phyloP scores from a whole-genome alignment of 2,797 vertebrate species.

The Schizopygopsis pylzovi region DNA sequence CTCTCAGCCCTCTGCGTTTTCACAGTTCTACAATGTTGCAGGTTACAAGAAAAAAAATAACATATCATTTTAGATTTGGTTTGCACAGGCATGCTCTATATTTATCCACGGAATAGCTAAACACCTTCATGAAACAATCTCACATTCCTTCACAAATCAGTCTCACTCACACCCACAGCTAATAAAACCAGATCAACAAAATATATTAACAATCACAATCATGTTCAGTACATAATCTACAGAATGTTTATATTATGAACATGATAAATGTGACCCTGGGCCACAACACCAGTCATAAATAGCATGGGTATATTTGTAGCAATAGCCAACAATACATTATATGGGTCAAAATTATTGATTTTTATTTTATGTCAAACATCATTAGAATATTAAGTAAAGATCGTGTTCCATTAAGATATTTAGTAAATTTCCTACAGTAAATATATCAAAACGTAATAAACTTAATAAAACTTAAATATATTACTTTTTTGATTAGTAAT shows the following conservation, averaged over 20 bases:
- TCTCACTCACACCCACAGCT: not conserved
- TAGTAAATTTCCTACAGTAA: too few species aligned
- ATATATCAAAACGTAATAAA: too few species aligned
- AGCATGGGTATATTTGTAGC: too few species aligned
- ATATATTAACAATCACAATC: not conserved
- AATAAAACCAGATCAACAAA: not conserved
- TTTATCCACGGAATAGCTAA: not conserved
- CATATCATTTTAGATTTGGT: slow-evolving; percentile 42
- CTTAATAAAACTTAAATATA: too few species aligned
- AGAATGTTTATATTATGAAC: not conserved
- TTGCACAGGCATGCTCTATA: not conserved
- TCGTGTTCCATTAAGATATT: too few species aligned
- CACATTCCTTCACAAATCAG: not conserved
- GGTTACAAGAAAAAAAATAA: slow-evolving; percentile 46
- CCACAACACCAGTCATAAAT: too few species aligned
- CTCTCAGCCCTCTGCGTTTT: slow-evolving; percentile 48
- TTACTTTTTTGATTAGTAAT: too few species aligned
- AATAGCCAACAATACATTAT: too few species aligned
- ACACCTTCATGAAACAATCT: slow-evolving; percentile 2
- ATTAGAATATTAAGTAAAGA: too few species aligned
- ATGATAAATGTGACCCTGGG: not conserved
- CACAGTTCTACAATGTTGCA: slow-evolving; percentile 37
- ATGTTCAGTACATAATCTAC: not conserved
- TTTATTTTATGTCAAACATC: too few species aligned
- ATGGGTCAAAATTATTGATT: too few species aligned